Conservation (phyloP, 1,140 invertebrate species). For the Ostrea edulis region DNA sequence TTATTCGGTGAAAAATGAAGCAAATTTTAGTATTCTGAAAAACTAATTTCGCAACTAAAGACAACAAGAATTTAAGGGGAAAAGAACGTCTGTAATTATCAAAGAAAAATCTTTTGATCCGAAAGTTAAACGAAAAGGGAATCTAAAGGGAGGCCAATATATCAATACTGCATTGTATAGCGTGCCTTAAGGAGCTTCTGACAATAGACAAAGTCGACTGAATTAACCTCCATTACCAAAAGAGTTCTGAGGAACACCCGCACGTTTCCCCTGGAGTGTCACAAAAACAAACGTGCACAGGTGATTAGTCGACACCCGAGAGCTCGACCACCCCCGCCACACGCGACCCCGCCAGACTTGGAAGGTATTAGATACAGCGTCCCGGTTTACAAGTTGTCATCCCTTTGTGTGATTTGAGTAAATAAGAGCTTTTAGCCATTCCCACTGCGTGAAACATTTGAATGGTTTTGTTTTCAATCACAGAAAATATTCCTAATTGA, state of each 20-base stretch:
- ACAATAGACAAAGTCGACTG: slow-evolving; percentile 21
- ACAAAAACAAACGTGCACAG: not conserved
- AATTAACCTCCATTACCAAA: slow-evolving; percentile 25
- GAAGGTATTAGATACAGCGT: too few species aligned
- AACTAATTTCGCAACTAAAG: not conserved
- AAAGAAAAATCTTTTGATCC: not conserved
- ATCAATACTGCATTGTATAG: not conserved
- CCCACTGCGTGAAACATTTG: not conserved
- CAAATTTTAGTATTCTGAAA: not conserved
- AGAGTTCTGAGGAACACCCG: slow-evolving; percentile 35
- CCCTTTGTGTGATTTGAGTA: not conserved
- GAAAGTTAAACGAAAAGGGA: not conserved
- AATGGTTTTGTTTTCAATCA: not conserved
- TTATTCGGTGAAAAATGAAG: not conserved
- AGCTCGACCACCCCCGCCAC: not conserved
- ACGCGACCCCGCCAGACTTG: not conserved
- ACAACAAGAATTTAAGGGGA: not conserved
- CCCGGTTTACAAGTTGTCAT: not conserved
- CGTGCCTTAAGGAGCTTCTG: not conserved
- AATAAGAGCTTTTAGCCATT: slow-evolving; percentile 13
- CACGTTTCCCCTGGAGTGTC: not conserved
- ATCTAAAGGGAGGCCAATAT: not conserved
- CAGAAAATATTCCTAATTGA: not conserved
- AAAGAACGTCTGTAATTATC: not conserved
- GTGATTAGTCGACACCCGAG: not conserved